Evolutionary conservation across 1,140 invertebrate genomes (phyloP), one percentile per base, ranked within the genome.

Genomic region (Trachelipus rathkii): DNA sequence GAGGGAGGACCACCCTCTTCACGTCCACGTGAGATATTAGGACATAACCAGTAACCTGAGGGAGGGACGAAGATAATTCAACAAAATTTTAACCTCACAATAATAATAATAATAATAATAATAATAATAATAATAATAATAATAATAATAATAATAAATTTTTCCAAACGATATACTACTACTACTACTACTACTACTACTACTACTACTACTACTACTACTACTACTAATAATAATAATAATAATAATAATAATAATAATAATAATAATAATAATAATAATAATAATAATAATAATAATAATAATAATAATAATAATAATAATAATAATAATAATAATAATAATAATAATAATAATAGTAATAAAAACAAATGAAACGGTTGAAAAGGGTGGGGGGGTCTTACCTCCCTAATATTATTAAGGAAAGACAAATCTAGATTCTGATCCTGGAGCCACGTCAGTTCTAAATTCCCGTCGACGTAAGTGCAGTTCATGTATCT

Each of bases 401-500:
- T 60, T 21, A 82, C 83, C 84, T 91, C 96, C 53, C 95, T 89
- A 80, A 99, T 98, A 82, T 94, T 90, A 83, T 95, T 90, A n/a
- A 98, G 87, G 84, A 98, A 98, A 79, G 91, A 93, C 45, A 99
- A 89, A 84, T 98, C 95, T 83, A 93, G 86, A 46, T 90, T 89
- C 78, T 92, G 88, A 86, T 95, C 92, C 84, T 94, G 89, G 8
- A 96, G 89, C 94, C 94, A 96, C 50, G 94, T 96, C 76, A 99
- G 88, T 86, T 98, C 96, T 83, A 98, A 87, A 85, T 98, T 98
- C 21, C 96, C 96, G 84, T 98, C 94, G 45, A 99, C 95, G 85
- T 97, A 97, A 15, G 96, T 98, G 87, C 96, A 98, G 87, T 98
- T 98, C 67, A 92, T 95, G 88, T 97, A 98, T 75, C 94, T 89